Evolutionary conservation across 1,140 invertebrate species (phyloP), one percentile per base, ranked within the genome.

Genomic region (Drosophila navojoa): DNA sequence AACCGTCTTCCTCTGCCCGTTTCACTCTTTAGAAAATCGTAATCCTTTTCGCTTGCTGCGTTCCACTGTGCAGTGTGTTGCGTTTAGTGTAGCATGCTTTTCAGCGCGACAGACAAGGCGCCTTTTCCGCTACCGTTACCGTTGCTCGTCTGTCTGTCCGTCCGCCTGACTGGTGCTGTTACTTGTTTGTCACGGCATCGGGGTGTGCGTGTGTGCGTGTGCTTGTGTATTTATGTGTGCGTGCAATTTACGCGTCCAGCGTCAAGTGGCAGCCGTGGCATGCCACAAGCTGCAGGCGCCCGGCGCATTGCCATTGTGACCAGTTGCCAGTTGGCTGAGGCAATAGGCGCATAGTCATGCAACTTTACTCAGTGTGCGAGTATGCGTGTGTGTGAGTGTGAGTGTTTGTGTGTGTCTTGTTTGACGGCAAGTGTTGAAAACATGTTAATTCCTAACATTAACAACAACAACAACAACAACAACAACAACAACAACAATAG

Each of bases 391-490:
- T 57, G 32, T 35, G 32, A 10, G 35, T 38, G 35, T 13, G 35
- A 11, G 35, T 38, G 47, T 58, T 16, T 45, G 40, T 68, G 40
- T 68, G 11, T 57, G 32, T 35, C 27, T 52, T 50, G 57, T 42
- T 72, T 38, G 71, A 47, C 64, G 68, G 59, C 81, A 81, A 84
- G 82, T 87, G 82, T 87, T 87, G 82, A 87, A 84, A 77, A 72
- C 84, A 84, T 87, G 84, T 87, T 87, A 87, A 87, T 87, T 89
- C 76, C 82, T 74, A 77, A 77, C 79, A 86, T 71, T 69, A 89
- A 79, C 76, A 87, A 75, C 53, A 74, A 73, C 63, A 71, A 70
- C 60, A 79, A 54, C 55, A 73, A 32, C 25, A 9, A 32, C 25
- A 29, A 22, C 53, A 74, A 71, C 63, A 74, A 71, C 63, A 9